Conservation (phyloP, 2,113 vertebrate genomes). For the Clarias magur region DNA sequence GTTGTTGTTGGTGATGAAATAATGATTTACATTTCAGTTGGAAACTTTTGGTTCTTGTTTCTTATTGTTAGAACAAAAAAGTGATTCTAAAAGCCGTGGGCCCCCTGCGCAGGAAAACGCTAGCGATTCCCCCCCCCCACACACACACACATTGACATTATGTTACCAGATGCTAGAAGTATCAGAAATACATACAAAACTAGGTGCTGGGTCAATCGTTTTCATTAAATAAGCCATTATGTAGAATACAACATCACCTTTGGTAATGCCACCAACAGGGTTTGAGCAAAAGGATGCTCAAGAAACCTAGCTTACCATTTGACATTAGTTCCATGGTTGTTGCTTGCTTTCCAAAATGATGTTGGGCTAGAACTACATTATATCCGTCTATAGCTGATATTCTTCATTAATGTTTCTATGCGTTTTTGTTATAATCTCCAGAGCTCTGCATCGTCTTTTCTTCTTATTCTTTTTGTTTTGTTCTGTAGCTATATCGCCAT, state of each 20-base stretch:
- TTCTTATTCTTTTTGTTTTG: not conserved
- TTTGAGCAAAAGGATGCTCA: not conserved
- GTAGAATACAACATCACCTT: not conserved
- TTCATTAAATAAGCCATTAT: not conserved
- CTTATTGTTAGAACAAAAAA: not conserved
- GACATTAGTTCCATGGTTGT: not conserved
- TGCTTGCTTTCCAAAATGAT: not conserved
- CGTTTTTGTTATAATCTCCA: not conserved
- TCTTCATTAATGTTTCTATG: not conserved
- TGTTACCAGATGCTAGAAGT: not conserved
- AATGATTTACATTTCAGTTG: not conserved
- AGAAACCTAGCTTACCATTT: not conserved
- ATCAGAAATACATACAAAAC: not conserved
- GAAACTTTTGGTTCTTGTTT: not conserved
- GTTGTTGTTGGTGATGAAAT: not conserved
- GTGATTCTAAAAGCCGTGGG: not conserved
- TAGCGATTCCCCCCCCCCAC: too few relatives aligned
- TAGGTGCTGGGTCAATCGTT: not conserved
- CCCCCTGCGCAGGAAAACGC: not conserved
- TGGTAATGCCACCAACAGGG: not conserved
- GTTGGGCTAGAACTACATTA: not conserved
- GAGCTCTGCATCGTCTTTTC: not conserved
- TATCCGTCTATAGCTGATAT: not conserved
- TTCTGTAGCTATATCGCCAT: too few relatives aligned
- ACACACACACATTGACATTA: not conserved